Evolutionary conservation across 2,888 invertebrate species (phyloP), one percentile per base, ranked within the genome.

Genomic region (Chouioia cunea): DNA sequence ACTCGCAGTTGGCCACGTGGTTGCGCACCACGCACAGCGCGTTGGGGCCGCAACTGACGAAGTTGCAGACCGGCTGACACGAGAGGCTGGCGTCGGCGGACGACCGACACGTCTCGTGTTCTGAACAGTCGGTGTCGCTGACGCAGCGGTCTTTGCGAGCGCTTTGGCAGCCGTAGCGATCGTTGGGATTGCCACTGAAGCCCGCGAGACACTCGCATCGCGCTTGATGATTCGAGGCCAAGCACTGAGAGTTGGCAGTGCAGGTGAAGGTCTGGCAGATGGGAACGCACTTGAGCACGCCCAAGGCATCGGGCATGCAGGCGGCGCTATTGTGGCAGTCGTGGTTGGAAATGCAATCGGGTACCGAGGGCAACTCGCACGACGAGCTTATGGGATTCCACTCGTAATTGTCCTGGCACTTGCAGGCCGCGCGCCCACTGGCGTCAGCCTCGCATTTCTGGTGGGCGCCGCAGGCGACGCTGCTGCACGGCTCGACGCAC

Each of bases 1-100:
- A 97, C 79, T 95, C 93, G 81, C 97, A 97, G 83, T 94, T 93
- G 0, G 95, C 93, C 15, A 92, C 92, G 83, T 97, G 96, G 81
- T 96, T 96, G 79, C 96, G 95, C 2, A 94, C 93, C 10, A 95
- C 90, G 81, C 97, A 97, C 18, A 96, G 88, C 8, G 97, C 95
- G 75, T 93, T 92, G 0, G 95, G 94, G 0, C 96, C 97, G 83
- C 97, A 97, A 57, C 89, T 88, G 0, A 93, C 85, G 52, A 89
- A 89, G 75, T 93, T 92, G 81, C 97, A 97, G 52, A 94, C 94
- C 0, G 93, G 89, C 76, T 90, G 87, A 82, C 96, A 96, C 79
- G 90, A 89, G 36, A 91, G 87, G 0, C 88, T 81, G 56, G 90
- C 90, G 10, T 87, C 88, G 1, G 84, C 77, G 4, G 90, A 87